Evolutionary conservation across 2,888 invertebrate species (phyloP), one percentile per base, ranked within the genome.

Genomic region (Drosophila antonietae): DNA sequence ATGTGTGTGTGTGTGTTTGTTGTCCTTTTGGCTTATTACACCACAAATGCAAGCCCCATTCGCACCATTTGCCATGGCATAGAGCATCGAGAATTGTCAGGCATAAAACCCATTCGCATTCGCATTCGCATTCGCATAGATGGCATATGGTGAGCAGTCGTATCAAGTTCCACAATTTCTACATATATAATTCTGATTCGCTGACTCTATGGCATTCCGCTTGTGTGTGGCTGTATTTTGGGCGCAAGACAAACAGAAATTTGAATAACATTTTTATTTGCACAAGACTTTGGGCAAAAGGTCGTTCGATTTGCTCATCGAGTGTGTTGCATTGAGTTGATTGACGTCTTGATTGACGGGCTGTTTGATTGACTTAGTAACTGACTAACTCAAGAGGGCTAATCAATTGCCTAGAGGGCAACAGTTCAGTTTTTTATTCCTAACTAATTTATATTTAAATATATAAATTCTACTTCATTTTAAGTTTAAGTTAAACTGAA

Each of bases 211-310:
- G 2, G 7, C 39, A 57, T 60, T 62, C 56, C 60, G 79, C 79
- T 79, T 71, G 75, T 88, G 77, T 77, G 78, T 14, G 37, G 5
- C 78, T 64, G 58, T 43, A 73, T 73, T 80, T 80, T 71, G 61
- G 67, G 61, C 68, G 58, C 37, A 52, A 44, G 70, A 53, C 71
- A 62, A 84, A 80, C 73, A 62, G 78, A 84, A 88, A 86, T 82
- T 86, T 84, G 87, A 88, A 86, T 86, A 82, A 75, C 78, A 75
- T 79, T 88, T 78, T 76, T 72, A 74, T 78, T 78, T 80, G 53
- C 49, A 60, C 56, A 47, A 58, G 44, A 6, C 28, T 28, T 28
- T 28, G 28, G 46, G 12, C 18, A 1, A 12, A 15, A 41, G 41
- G 28, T 68, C 14, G 35, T 12, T n/a, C 20, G 39, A 59, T 44